A percentile compares a stretch with the other conserved stretches of the same genome.
Conservation (phyloP, 2,797 vertebrate genomes). For the Mus caroli region DNA sequence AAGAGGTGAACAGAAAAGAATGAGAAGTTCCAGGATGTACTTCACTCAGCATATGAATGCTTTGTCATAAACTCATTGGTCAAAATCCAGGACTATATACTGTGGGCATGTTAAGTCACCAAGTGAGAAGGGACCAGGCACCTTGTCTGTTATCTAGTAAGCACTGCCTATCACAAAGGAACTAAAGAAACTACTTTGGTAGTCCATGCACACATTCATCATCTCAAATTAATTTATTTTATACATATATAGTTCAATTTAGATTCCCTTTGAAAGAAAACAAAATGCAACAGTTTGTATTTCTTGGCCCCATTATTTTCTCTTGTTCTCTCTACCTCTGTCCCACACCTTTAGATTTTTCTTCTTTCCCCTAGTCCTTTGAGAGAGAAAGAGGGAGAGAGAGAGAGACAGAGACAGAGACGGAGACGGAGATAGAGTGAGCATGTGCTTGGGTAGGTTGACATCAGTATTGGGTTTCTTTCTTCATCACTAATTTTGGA, state of each 20-base stretch:
- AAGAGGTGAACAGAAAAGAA: background rate
- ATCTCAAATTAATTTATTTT: background rate
- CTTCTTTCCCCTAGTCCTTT: background rate
- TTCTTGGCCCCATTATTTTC: background rate
- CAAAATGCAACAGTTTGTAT: background rate
- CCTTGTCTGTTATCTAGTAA: background rate
- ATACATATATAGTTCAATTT: background rate
- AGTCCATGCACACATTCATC: background rate
- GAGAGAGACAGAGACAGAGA: too few species aligned
- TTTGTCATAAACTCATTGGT: background rate
- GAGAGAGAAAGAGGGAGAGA: too few species aligned
- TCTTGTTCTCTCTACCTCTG: background rate
- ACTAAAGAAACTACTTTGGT: background rate
- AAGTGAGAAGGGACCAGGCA: too few species aligned
- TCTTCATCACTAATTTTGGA: background rate
- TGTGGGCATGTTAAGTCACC: too few species aligned
- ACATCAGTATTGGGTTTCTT: background rate
- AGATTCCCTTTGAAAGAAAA: background rate
- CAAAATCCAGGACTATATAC: background rate
- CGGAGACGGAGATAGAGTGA: too few species aligned
- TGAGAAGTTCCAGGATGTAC: background rate
- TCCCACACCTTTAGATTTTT: background rate
- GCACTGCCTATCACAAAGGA: too few species aligned
- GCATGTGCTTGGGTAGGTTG: background rate
- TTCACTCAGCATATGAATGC: background rate